Conservation (phyloP, 2,797 vertebrate species). For the Poecilia wingei region DNA sequence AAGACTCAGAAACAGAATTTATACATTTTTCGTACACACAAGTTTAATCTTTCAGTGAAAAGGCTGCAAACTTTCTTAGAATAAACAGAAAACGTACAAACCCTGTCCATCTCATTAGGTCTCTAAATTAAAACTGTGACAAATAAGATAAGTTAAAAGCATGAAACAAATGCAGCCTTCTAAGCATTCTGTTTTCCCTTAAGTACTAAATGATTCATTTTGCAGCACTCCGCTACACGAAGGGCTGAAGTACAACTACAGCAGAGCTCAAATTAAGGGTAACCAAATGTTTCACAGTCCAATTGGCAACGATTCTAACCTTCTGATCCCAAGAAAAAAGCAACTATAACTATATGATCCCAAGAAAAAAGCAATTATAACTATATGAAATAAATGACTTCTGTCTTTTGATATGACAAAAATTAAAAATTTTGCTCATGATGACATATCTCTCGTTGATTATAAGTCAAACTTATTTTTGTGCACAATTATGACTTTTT, state of each 20-base stretch:
- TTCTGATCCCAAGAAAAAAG: not conserved
- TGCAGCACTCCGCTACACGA: slow-evolving; percentile 17
- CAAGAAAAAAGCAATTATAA: not conserved
- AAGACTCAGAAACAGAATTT: not conserved
- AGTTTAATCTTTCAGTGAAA: not conserved
- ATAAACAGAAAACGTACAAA: slow-evolving; percentile 12
- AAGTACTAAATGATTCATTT: slow-evolving; percentile 36
- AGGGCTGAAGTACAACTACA: not conserved
- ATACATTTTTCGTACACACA: not conserved
- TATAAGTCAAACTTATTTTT: not conserved
- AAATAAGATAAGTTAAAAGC: slow-evolving; percentile 25
- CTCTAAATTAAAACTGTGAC: slow-evolving; percentile 14
- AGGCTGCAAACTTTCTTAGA: not conserved
- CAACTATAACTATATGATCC: not conserved
- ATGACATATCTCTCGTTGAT: not conserved
- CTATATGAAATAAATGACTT: not conserved
- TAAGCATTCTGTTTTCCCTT: slow-evolving; percentile 6
- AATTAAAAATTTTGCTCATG: not conserved
- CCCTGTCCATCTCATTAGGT: not conserved
- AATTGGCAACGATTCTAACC: not conserved
- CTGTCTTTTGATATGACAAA: not conserved
- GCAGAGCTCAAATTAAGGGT: slow-evolving; percentile 1
- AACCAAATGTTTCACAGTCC: not conserved
- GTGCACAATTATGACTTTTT: not conserved
- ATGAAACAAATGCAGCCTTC: slow-evolving; percentile 12